Conservation (phyloP, 2,888 invertebrate genomes). For the Helleia helle region DNA sequence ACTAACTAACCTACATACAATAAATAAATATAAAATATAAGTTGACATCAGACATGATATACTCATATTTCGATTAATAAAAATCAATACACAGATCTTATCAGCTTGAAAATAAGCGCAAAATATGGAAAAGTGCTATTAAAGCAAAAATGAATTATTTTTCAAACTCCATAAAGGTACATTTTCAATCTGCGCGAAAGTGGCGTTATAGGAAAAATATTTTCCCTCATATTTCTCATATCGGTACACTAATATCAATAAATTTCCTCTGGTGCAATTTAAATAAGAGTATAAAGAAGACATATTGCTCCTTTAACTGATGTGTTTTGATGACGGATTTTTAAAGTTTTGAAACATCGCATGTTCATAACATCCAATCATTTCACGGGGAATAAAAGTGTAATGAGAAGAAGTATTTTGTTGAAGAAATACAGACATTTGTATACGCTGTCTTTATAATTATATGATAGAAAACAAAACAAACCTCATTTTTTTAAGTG, state of each 20-base stretch:
- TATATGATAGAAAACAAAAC: no score
- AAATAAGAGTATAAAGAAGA: constrained; percentile 7
- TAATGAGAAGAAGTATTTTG: no score
- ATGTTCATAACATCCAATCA: no score
- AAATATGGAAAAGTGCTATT: constrained; percentile 2
- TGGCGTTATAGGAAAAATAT: constrained; percentile 9
- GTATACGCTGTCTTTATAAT: no score
- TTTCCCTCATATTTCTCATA: constrained; percentile 9
- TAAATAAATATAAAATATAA: no score
- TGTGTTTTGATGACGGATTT: constrained; percentile 2
- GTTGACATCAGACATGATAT: neutral
- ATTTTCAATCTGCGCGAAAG: constrained; percentile 7
- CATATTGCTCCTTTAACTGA: constrained; percentile 3
- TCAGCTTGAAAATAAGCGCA: neutral
- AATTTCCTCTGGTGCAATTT: constrained; percentile 10
- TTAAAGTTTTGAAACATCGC: no score
- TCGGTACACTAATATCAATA: constrained; percentile 9
- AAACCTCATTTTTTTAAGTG: no score
- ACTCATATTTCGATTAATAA: neutral
- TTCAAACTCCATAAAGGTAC: neutral
- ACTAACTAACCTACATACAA: no score
- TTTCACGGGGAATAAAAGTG: no score
- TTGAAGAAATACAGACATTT: no score
- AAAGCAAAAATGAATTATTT: constrained; percentile 6
- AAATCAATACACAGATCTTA: neutral